A percentile compares a stretch with the other conserved stretches of the same genome.
phyloP scores from a whole-genome alignment of 2,888 invertebrate species.

The Troides aeacus region DNA sequence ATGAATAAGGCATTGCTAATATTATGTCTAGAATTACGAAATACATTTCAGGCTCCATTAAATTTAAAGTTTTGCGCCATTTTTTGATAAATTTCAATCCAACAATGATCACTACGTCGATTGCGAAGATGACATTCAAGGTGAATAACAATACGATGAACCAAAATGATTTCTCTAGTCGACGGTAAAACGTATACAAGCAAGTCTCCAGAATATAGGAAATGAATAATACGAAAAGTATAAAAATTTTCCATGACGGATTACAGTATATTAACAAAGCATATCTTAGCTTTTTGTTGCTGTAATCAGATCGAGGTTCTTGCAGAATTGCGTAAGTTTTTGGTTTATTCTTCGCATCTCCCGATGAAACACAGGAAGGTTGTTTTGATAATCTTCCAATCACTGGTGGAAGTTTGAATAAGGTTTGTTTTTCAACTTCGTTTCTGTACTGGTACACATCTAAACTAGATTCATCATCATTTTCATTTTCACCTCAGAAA shows the following conservation, averaged over 20 bases:
- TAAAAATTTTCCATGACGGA: conserved; percentile 61
- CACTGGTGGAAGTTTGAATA: conserved; percentile 39
- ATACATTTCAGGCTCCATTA: conserved; percentile 63
- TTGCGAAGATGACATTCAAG: conserved; percentile 58
- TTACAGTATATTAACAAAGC: conserved; percentile 63
- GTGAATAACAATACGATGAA: conserved; percentile 52
- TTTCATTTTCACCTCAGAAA: conserved; percentile 30
- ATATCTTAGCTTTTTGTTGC: conserved; percentile 57
- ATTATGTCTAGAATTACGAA: conserved; percentile 58
- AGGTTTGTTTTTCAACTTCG: conserved; percentile 43
- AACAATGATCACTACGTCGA: conserved; percentile 60
- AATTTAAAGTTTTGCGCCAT: conserved; percentile 71
- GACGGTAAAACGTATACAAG: conserved; percentile 59
- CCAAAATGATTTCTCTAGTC: conserved; percentile 50
- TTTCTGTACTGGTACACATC: conserved; percentile 61
- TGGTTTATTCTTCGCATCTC: conserved; percentile 46
- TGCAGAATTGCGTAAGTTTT: conserved; percentile 68
- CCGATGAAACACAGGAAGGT: conserved; percentile 38
- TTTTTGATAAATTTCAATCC: conserved; percentile 66
- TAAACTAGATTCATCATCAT: conserved; percentile 39
- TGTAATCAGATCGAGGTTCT: conserved; percentile 61
- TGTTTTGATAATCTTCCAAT: conserved; percentile 34
- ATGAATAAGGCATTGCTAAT: conserved; percentile 62
- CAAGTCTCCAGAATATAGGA: conserved; percentile 64
- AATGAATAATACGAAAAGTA: conserved; percentile 57